Evolutionary conservation across 2,888 invertebrate species (phyloP).

Genomic region (Plagiodera versicolora): DNA sequence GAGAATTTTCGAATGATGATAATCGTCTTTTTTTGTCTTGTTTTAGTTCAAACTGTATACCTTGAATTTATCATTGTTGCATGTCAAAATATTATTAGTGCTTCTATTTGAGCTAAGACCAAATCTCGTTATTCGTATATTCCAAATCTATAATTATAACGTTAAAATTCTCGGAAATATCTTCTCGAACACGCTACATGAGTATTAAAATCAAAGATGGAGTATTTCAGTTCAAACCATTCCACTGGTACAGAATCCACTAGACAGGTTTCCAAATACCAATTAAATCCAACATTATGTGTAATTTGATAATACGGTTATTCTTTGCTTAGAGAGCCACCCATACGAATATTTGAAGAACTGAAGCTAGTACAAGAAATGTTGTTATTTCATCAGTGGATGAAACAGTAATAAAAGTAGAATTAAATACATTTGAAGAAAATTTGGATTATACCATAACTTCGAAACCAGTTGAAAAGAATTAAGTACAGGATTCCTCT

Average conservation of each 20-base stretch:
- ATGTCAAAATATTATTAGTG: slow-evolving; percentile 37
- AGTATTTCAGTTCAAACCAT: slow-evolving; percentile 20
- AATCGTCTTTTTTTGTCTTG: slow-evolving; percentile 22
- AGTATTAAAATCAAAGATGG: slow-evolving; percentile 32
- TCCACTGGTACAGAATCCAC: background rate
- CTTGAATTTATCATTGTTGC: slow-evolving; percentile 34
- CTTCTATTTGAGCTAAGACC: slow-evolving; percentile 33
- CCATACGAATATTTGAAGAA: too few species aligned
- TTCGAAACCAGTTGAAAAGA: too few species aligned
- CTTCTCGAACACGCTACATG: slow-evolving; percentile 32
- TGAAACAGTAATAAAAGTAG: too few species aligned
- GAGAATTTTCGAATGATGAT: slow-evolving; percentile 18
- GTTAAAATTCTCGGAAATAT: slow-evolving; percentile 32
- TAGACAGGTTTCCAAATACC: background rate
- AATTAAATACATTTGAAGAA: too few species aligned
- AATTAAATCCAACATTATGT: background rate
- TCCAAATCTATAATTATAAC: slow-evolving; percentile 36
- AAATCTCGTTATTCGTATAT: slow-evolving; percentile 35
- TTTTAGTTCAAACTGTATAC: slow-evolving; percentile 12
- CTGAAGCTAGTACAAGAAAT: too few species aligned
- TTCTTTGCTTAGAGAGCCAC: too few species aligned
- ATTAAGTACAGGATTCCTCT: too few species aligned
- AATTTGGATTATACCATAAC: too few species aligned
- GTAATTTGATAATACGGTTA: too few species aligned
- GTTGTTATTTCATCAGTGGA: too few species aligned